phyloP scores from a whole-genome alignment of 2,113 vertebrate genomes.

The Phyllostomus hastatus region DNA sequence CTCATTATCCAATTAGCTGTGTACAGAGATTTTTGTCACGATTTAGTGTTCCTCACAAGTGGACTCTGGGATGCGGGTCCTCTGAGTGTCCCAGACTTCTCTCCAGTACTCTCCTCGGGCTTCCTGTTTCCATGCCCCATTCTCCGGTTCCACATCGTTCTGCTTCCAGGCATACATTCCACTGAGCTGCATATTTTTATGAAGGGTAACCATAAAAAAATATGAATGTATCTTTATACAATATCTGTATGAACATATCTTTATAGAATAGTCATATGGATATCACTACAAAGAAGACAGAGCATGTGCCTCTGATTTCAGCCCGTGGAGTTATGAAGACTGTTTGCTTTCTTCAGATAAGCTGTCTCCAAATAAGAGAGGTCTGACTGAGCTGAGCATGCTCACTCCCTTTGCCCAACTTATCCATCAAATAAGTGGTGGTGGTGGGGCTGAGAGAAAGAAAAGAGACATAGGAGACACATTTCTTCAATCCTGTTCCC shows the following conservation, averaged over 20 bases:
- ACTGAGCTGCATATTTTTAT: neutral
- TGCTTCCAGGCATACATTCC: neutral
- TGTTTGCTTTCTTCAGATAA: neutral
- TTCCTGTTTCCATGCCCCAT: neutral
- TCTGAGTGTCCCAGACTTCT: neutral
- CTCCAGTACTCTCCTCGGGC: neutral
- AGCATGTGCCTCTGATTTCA: neutral
- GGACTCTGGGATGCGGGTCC: rapidly evolving
- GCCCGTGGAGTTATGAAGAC: neutral
- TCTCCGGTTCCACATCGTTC: neutral
- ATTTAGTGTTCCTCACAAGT: neutral
- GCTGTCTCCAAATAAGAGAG: neutral
- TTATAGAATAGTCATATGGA: neutral
- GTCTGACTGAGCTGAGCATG: neutral
- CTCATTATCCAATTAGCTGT: neutral
- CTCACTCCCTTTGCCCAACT: neutral
- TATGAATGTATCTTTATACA: neutral
- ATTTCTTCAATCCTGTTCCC: neutral
- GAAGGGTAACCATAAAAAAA: neutral
- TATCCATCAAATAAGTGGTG: no score
- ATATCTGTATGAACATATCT: neutral
- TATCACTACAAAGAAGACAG: neutral
- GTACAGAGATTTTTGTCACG: neutral
- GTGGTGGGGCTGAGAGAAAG: neutral
- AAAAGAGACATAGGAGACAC: neutral